A percentile compares a stretch with the other conserved stretches of the same genome.
phyloP scores from a whole-genome alignment of 2,797 vertebrate species.

The Tapirus indicus region DNA sequence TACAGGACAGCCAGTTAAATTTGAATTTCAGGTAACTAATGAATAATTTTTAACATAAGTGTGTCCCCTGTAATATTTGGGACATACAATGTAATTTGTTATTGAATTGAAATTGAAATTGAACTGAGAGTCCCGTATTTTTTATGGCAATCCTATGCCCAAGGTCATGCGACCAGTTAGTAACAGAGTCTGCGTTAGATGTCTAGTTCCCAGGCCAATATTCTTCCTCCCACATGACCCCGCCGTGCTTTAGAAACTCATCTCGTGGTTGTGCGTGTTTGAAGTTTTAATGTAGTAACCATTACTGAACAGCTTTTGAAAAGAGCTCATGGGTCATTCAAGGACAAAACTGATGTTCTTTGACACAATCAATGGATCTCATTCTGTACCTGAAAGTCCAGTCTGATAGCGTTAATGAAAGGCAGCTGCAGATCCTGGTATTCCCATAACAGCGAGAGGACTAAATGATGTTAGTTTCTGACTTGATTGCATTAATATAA shows the following conservation, averaged over 20 bases:
- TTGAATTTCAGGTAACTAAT: constrained; percentile 48
- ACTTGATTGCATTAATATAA: constrained; percentile 60
- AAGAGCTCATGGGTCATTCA: constrained; percentile 62
- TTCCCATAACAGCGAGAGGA: constrained; percentile 24
- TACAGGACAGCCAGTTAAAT: not conserved
- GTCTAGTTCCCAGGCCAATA: not conserved
- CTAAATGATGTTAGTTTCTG: constrained; percentile 29
- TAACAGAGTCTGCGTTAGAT: not conserved
- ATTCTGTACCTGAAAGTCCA: not conserved
- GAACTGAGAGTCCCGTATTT: not conserved
- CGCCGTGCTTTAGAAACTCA: constrained; percentile 43
- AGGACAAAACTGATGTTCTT: constrained; percentile 52
- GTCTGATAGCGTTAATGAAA: constrained; percentile 64
- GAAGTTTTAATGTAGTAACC: constrained; percentile 47
- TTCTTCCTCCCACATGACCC: not conserved
- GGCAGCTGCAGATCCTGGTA: constrained; percentile 32
- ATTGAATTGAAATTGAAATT: not conserved
- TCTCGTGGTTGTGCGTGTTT: not conserved
- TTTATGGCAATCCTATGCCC: not conserved
- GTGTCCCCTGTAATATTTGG: not conserved
- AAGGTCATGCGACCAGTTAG: not conserved
- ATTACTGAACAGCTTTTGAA: constrained; percentile 68
- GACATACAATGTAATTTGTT: not conserved
- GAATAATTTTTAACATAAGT: not conserved
- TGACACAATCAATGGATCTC: constrained; percentile 51